Base-by-base conservation (phyloP, 2,113 vertebrate species). In the Caracal caracal region DNA sequence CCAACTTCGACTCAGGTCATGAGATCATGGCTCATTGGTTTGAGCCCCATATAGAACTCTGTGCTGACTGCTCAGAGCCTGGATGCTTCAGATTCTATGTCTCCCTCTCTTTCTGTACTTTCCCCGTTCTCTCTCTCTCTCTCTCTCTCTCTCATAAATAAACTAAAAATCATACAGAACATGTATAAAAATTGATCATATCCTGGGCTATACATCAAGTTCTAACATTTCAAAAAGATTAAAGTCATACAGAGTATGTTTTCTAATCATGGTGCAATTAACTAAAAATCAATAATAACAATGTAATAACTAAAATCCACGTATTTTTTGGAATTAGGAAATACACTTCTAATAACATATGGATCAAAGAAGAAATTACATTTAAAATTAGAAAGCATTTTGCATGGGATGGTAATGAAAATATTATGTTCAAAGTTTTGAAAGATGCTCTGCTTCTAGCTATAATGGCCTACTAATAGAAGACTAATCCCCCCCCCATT, bases 151-250 rank as follows among this genome's bases (percentile, higher is more conserved):
- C 10, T 11, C 10, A 49, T 49, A 49, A 49, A 49, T 49, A 49
- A 49, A 49, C 49, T 11, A 49, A 43, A 93, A 85, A 85, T 53
- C 17, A 49, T 65, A 79, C n/a, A 35, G 20, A 68, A 56, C 10
- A 3, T 65, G 24, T 59, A 65, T 51, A 90, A 78, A 75, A 66
- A 26, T 53, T 78, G 40, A 76, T 75, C 40, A 40, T 76, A 86
- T 53, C 17, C 28, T 78, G 47, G 20, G n/a, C 51, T 51, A 88
- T 81, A 61, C 28, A 81, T 19, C 92, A 81, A 80, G 37, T 79
- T n/a, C 87, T 59, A 93, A 93, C 76, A 84, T 80, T 71, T 47
- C 51, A 40, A 51, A 68, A 78, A 92, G 61, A 66, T 47, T 79
- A 78, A 93, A 79, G 43, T 47, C 37, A 68, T 35, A 56, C 9